Conservation (phyloP, 2,113 vertebrate genomes). For the Xiphorhynchus elegans region DNA sequence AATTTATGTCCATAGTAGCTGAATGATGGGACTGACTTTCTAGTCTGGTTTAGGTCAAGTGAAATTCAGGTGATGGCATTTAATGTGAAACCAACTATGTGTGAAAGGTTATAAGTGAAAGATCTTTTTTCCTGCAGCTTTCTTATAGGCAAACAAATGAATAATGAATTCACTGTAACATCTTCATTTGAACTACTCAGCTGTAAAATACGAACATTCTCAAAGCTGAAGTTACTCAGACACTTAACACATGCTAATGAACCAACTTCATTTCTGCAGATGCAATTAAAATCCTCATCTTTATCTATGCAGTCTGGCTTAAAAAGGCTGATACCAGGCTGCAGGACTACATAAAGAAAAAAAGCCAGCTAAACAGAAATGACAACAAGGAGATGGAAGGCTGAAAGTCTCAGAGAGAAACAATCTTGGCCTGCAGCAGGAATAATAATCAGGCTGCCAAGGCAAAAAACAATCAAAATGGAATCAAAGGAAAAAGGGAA, state of each 20-base stretch:
- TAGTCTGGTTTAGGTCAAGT: constrained; percentile 18
- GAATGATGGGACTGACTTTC: constrained; percentile 13
- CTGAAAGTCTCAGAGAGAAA: constrained; percentile 31
- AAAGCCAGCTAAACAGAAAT: constrained; percentile 33
- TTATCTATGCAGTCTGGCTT: constrained; percentile 42
- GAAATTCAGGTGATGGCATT: constrained; percentile 23
- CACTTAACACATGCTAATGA: constrained; percentile 54
- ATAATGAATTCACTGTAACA: constrained; percentile 55
- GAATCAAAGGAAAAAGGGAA: constrained; percentile 32
- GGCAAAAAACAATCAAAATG: constrained; percentile 70
- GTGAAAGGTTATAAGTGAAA: constrained; percentile 51
- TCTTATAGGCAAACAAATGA: constrained; percentile 34
- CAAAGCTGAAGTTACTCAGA: constrained; percentile 48
- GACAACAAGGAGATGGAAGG: neutral
- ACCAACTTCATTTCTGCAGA: neutral
- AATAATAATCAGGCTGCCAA: constrained; percentile 80
- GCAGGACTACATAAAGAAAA: constrained; percentile 1
- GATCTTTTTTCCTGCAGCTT: constrained; percentile 4
- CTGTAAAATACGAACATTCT: constrained; percentile 42
- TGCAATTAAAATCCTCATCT: constrained; percentile 30
- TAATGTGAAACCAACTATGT: constrained; percentile 49
- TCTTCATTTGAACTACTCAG: constrained; percentile 52
- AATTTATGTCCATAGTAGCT: neutral
- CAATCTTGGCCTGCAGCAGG: constrained; percentile 80
- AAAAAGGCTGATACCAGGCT: constrained; percentile 16